Base-by-base conservation (phyloP, 1,140 invertebrate genomes). In the Scaptomyza graminum region DNA sequence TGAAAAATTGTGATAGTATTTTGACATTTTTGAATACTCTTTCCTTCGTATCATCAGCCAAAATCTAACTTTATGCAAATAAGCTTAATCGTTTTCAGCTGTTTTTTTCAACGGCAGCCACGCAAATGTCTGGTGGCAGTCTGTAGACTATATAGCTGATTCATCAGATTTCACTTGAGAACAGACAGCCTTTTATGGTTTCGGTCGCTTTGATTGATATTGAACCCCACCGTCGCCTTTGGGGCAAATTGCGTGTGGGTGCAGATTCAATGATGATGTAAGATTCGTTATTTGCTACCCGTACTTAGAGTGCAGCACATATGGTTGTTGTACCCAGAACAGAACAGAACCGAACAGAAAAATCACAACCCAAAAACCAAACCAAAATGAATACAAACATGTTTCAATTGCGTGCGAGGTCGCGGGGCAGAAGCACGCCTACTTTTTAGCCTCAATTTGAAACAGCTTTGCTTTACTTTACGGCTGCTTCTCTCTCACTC, bases 341-440 rank as follows among this genome's bases (percentile, higher is more conserved):
- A 41, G 39, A 34, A 11, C 49, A 60, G 22, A 44, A 51, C 47
- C 31, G 39, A 34, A 11, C 49, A 52, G 39, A 28, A 22, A 39
- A 22, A 54, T 41, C 13, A 16, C 47, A 39, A 62, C 49, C 25
- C 4, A 22, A 22, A 22, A 22, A 22, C 0, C 0, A 22, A 22
- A 22, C 18, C 39, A 47, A 60, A 62, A 57, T 44, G 22, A 44
- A 37, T 11, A 37, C 12, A 41, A 41, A 68, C 56, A 62, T 61
- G 51, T 68, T 73, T 67, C 50, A 61, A 73, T 73, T 73, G 70
- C 82, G 80, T 85, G 82, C 82, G 83, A 85, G 82, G 82, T 88
- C 83, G 75, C 25, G 28, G 16, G 43, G 46, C 56, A 55, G 15
- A 43, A 59, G 49, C 63, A 77, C 79, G 71, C 70, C 70, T 56